These are phyloP conservation scores for Nemotelus pantherinus DNA, from an alignment of 2,888 invertebrate species.

Conservation along the genomic window DNA sequence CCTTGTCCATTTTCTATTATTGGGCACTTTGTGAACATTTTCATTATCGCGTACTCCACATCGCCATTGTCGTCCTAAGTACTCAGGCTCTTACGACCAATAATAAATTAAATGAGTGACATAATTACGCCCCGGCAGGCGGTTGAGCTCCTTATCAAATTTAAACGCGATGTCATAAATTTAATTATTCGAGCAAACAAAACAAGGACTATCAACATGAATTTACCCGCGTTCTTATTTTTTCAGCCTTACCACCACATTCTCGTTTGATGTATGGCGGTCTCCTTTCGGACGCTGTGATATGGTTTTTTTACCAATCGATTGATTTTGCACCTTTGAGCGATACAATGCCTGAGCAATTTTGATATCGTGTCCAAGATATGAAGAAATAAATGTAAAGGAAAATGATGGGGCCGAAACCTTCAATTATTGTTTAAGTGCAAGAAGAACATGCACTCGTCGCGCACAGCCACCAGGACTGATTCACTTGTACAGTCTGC, in stretches of 20 bases:
- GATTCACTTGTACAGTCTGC: neutral
- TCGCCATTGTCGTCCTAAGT: neutral
- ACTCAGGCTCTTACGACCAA: neutral
- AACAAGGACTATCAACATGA: slow-evolving; percentile 11
- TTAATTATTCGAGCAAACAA: slow-evolving; percentile 41
- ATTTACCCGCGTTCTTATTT: slow-evolving; percentile 8
- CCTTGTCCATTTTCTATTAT: slow-evolving; percentile 4
- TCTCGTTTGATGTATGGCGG: neutral
- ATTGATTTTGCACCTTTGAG: slow-evolving; percentile 15
- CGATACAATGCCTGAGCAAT: neutral
- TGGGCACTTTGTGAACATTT: slow-evolving; percentile 25
- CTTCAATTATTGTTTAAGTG: slow-evolving; percentile 3
- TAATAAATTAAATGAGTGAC: slow-evolving; percentile 42
- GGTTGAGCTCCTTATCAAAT: slow-evolving; percentile 25
- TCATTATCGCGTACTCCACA: slow-evolving; percentile 7
- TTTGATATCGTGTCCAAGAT: neutral
- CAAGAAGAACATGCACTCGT: slow-evolving; percentile 2
- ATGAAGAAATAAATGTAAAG: slow-evolving; percentile 4
- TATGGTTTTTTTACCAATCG: slow-evolving; percentile 1
- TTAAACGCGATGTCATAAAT: slow-evolving; percentile 41
- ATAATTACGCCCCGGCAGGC: slow-evolving; percentile 36
- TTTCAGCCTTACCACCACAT: neutral
- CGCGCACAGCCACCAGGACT: neutral
- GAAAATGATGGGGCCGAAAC: neutral
- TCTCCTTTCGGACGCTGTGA: neutral